Percentiles rank a stretch among this genome's conserved stretches.
These are phyloP conservation scores for Drosophila suboccidentalis DNA, from an alignment of 2,888 invertebrate genomes.

Conservation along the genomic window DNA sequence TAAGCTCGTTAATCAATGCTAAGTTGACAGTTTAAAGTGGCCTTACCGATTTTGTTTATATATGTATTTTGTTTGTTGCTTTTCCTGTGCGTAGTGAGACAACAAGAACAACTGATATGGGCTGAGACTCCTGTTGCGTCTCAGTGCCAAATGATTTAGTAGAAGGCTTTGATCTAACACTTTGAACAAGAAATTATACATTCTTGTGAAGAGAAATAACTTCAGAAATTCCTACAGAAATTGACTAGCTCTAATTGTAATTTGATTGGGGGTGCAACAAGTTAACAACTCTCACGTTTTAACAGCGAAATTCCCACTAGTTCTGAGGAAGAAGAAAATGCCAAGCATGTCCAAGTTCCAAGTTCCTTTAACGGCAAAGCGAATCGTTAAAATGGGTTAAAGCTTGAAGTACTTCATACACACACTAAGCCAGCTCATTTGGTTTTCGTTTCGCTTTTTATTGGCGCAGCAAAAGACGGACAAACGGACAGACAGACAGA, in stretches of 20 bases:
- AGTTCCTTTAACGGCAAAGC: slow-evolving; percentile 59
- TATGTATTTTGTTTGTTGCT: slow-evolving; percentile 1
- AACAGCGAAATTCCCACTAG: slow-evolving; percentile 15
- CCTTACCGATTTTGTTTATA: slow-evolving; percentile 45
- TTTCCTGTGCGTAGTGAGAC: slow-evolving; percentile 18
- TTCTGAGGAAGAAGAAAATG: not conserved
- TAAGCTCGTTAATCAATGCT: slow-evolving; percentile 80
- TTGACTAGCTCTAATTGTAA: slow-evolving; percentile 32
- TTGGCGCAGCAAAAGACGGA: slow-evolving; percentile 27
- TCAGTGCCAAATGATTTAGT: slow-evolving; percentile 66
- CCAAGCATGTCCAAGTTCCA: slow-evolving; percentile 9
- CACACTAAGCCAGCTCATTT: slow-evolving; percentile 56
- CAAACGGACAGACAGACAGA: not conserved
- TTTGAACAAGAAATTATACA: not conserved
- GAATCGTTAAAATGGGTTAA: slow-evolving; percentile 58
- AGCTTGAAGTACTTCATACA: slow-evolving; percentile 17
- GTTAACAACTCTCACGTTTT: slow-evolving; percentile 39
- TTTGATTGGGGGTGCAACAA: slow-evolving; percentile 54
- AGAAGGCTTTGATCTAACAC: slow-evolving; percentile 11
- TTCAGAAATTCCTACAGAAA: not conserved
- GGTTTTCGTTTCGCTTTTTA: slow-evolving; percentile 42
- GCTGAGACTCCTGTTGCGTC: slow-evolving; percentile 64
- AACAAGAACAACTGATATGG: slow-evolving; percentile 17
- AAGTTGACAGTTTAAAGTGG: slow-evolving; percentile 80
- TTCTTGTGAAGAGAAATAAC: not conserved